phyloP scores from a whole-genome alignment of 2,888 invertebrate species.

The Leucophenga montana region DNA sequence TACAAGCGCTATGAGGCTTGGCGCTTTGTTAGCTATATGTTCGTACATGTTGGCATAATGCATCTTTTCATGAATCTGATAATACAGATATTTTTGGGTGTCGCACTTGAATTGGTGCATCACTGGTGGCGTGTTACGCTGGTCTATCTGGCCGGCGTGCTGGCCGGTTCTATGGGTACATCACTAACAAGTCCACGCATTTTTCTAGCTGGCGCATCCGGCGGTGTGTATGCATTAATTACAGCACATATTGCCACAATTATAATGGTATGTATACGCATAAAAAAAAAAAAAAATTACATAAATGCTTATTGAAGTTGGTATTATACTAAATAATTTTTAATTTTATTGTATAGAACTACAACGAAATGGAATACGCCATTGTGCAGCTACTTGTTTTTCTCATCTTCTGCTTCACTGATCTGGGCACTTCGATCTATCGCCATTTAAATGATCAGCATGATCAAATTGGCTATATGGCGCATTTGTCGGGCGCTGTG shows the following conservation, averaged over 20 bases:
- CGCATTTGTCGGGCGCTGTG: slow-evolving; percentile 92
- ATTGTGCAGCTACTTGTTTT: slow-evolving; percentile 88
- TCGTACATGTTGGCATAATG: slow-evolving; percentile 92
- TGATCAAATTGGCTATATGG: slow-evolving; percentile 92
- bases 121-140: slow-evolving; percentile 92
- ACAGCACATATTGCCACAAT: slow-evolving; percentile 95
- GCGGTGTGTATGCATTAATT: slow-evolving; percentile 95
- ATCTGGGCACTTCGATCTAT: slow-evolving; percentile 93
- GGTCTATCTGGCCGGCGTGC: slow-evolving; percentile 88
- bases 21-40: slow-evolving; percentile 96
- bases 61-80: slow-evolving; percentile 93
- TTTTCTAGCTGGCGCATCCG: slow-evolving; percentile 93
- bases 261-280: slow-evolving; percentile 76
- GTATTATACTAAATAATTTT: too few relatives aligned
- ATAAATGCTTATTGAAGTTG: too few relatives aligned
- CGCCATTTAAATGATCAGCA: slow-evolving; percentile 82
- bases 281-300: too few relatives aligned
- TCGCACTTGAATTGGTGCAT: slow-evolving; percentile 97
- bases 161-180: slow-evolving; percentile 88
- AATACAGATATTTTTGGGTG: slow-evolving; percentile 93
- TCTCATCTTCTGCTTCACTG: slow-evolving; percentile 84
- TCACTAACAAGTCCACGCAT: slow-evolving; percentile 86
- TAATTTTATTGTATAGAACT: slow-evolving; percentile 81
- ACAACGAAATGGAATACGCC: slow-evolving; percentile 97
- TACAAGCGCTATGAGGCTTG: slow-evolving; percentile 88